Base-by-base conservation (phyloP, 2,113 vertebrate genomes). In the Copsychus sechellarum region DNA sequence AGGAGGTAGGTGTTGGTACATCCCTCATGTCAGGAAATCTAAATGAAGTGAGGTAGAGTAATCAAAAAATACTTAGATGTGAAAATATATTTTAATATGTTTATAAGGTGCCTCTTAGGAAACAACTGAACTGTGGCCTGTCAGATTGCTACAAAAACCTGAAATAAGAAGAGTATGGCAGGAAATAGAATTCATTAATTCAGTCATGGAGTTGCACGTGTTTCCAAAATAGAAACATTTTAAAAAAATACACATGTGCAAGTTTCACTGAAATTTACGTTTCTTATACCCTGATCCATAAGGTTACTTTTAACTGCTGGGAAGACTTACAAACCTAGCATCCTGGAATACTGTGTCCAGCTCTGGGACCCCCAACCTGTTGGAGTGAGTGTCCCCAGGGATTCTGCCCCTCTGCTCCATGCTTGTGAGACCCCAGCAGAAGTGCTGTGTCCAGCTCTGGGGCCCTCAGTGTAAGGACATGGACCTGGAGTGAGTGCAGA, bases 1-100 rank as follows among this genome's bases (percentile, higher is more conserved):
- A 86, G 84, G 85, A 90, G 77, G 91, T 91, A 95, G 94, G 95
- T 93, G 91, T 91, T 85, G 50, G 66, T 90, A 61, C 92, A 72
- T 82, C 23, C 24, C 33, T 96, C 69, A 22, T 91, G 89, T 92
- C 83, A 93, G 77, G 45, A 91, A 93, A 77, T 78, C 69, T 88
- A 92, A 92, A 56, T 92, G 83, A 90, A 92, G 51, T 88, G 78
- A 97, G 80, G 76, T 81, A 82, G 71, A 80, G 71, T 80, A 89
- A 93, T 95, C 31, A 94, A 87, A 92, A 93, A 93, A 73, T 66
- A 87, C 77, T 87, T 92, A 29, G 4, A 77, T 45, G 43, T 78
- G 69, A 81, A 84, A 81, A 86, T 5, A 9, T 71, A 53, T 91
- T 86, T 78, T 87, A 84, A 76, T 93, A 33, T 36, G 24, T 56